phyloP scores from a whole-genome alignment of 2,888 invertebrate genomes.

The Erynnis tages region DNA sequence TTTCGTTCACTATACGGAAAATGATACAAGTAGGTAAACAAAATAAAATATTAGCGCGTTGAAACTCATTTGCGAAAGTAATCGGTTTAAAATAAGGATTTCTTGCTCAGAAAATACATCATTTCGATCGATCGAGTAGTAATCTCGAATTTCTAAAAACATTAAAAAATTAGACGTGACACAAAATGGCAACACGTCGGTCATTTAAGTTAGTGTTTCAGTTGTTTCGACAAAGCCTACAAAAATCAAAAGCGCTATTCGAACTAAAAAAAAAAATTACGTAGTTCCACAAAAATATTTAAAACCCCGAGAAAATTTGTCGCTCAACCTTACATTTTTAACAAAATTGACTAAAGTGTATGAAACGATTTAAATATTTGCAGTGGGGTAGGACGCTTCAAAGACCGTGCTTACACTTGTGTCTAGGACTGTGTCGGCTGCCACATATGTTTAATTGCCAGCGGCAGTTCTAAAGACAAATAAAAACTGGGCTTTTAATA shows the following conservation, averaged over 20 bases:
- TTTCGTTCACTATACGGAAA: constrained; percentile 30
- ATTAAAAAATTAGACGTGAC: too few relatives aligned
- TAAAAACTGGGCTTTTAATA: constrained; percentile 71
- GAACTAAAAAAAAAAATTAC: background rate
- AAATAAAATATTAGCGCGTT: background rate
- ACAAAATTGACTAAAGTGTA: constrained; percentile 12
- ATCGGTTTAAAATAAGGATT: background rate
- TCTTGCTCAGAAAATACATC: too few relatives aligned
- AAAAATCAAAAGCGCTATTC: too few relatives aligned
- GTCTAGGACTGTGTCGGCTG: constrained; percentile 55
- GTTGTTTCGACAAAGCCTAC: too few relatives aligned
- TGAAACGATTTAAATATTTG: constrained; percentile 40
- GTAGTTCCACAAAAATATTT: too few relatives aligned
- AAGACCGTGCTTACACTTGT: constrained; percentile 74
- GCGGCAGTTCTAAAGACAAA: constrained; percentile 68
- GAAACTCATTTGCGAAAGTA: background rate
- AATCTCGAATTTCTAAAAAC: too few relatives aligned
- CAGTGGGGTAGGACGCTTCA: constrained; percentile 54
- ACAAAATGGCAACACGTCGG: too few relatives aligned
- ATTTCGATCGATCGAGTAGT: too few relatives aligned
- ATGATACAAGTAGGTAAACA: constrained; percentile 11
- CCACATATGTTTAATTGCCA: constrained; percentile 72
- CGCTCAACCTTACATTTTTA: background rate
- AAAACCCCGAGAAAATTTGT: background rate
- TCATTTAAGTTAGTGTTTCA: too few relatives aligned